Base-by-base conservation (phyloP, 35 echinoderm and acorn worm genomes). In the Diadema setosum region DNA sequence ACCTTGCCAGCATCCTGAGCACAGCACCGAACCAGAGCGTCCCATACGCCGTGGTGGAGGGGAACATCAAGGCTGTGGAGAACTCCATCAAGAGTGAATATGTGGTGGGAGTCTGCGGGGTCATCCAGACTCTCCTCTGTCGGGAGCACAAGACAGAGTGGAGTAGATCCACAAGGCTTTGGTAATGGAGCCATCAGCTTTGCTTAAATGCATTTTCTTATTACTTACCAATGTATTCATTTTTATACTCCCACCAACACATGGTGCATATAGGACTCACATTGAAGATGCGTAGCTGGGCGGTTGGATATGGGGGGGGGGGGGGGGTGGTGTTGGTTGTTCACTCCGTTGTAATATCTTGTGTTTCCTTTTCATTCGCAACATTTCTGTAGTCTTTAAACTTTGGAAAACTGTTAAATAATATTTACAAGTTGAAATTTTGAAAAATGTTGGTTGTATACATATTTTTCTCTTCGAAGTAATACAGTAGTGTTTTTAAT, bases 101-200 rank as follows among this genome's bases (percentile, higher is more conserved):
- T 90, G 89, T 92, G 11, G 61, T 82, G 70, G 96, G 93, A 21
- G 82, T 89, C 12, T 40, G 43, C 5, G 96, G 96, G 18, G 85
- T 99, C 20, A 94, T 99, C 6, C 96, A 99, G 39, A 85, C 85
- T 14, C 24, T 94, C 14, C 81, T 99, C 70, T 90, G 93, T 61
- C 91, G 84, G 44, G 96, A 99, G 65, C 96, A 99, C 49, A 99
- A 92, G 37, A 95, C 93, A 42, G 93, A 99, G 75, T 99, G 96
- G 96, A 99, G 92, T 73, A 91, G 76, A 67, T 88, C 89, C 17
- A 94, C 92, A 40, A 94, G 93, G 45, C 65, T 99, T 81, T 99
- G 96, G 96, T 94, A 56, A 76, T 81, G 75, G 5, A 21, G 30
- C n/a, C n/a, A n/a, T n/a, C n/a, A n/a, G n/a, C n/a, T n/a, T n/a